A percentile compares a stretch with the other conserved stretches of the same genome.
phyloP scores from a whole-genome alignment of 2,888 invertebrate species.

The Rotaria socialis region DNA sequence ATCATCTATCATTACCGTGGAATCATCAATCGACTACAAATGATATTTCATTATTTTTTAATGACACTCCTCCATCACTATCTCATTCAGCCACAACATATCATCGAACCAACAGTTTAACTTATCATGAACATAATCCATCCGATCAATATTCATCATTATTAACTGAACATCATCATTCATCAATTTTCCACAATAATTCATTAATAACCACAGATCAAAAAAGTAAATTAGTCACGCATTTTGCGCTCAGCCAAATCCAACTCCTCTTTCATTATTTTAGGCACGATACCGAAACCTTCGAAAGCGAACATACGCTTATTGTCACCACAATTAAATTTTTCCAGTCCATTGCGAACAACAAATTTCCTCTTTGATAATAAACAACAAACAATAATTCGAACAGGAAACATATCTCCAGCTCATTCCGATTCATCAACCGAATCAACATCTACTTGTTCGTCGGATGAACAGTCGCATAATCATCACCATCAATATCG shows the following conservation, averaged over 20 bases:
- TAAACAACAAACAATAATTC: neutral
- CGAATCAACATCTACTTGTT: constrained; percentile 29
- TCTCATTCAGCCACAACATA: neutral
- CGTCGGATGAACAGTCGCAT: constrained; percentile 15
- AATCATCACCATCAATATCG: constrained; percentile 17
- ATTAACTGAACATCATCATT: neutral
- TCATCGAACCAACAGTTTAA: neutral
- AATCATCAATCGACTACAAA: neutral
- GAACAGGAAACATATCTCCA: constrained; percentile 12
- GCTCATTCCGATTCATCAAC: constrained; percentile 23
- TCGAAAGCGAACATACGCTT: neutral
- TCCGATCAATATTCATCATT: constrained; percentile 1
- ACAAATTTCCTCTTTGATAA: neutral
- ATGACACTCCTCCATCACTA: neutral
- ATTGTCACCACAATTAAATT: neutral
- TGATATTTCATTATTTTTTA: constrained; percentile 3
- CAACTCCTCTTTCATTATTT: neutral
- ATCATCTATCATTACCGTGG: neutral
- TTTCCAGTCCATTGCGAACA: neutral
- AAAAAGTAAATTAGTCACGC: neutral
- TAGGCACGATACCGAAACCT: neutral
- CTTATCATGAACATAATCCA: neutral
- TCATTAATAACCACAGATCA: neutral
- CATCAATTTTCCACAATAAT: neutral
- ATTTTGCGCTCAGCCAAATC: neutral